These are phyloP conservation scores for Centropristis striata DNA, from an alignment of 2,113 vertebrate genomes.

Conservation along the genomic window DNA sequence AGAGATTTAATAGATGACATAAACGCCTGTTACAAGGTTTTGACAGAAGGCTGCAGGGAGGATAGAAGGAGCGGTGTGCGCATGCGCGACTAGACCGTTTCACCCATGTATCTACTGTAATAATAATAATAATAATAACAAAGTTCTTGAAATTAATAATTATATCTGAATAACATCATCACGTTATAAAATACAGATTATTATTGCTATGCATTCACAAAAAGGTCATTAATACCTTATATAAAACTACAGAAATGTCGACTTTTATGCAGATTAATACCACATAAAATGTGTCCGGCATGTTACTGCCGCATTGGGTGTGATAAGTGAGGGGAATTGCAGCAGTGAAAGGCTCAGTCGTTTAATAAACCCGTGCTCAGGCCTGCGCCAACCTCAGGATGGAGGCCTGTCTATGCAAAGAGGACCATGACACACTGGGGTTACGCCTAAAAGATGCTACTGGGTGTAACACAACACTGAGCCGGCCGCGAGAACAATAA, in stretches of 20 bases:
- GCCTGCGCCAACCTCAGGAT: slow-evolving; percentile 72
- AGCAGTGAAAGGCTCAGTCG: slow-evolving; percentile 42
- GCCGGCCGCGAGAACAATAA: not conserved
- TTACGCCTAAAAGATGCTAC: slow-evolving; percentile 83
- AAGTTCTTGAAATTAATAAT: not conserved
- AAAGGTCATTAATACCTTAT: not conserved
- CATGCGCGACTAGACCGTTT: slow-evolving; percentile 56
- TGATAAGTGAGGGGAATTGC: not conserved
- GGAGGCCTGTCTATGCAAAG: slow-evolving; percentile 72
- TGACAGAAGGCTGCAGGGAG: slow-evolving; percentile 53
- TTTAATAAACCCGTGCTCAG: slow-evolving; percentile 49
- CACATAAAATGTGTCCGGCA: not conserved
- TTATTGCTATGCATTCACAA: not conserved
- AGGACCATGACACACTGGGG: slow-evolving; percentile 71
- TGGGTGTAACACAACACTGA: slow-evolving; percentile 56
- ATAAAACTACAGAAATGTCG: slow-evolving; percentile 33
- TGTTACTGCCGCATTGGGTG: slow-evolving; percentile 49
- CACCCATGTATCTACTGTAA: slow-evolving; percentile 27
- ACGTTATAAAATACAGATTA: not conserved
- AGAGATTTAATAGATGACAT: slow-evolving; percentile 1
- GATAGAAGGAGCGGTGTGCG: slow-evolving; percentile 11
- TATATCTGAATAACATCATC: not conserved
- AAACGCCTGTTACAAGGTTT: slow-evolving; percentile 22
- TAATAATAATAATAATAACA: slow-evolving; percentile 29
- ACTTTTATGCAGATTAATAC: not conserved